Percentiles rank a stretch among this genome's conserved stretches.
Conservation (phyloP, 2,888 invertebrate genomes). For the Lycia hirtaria region DNA sequence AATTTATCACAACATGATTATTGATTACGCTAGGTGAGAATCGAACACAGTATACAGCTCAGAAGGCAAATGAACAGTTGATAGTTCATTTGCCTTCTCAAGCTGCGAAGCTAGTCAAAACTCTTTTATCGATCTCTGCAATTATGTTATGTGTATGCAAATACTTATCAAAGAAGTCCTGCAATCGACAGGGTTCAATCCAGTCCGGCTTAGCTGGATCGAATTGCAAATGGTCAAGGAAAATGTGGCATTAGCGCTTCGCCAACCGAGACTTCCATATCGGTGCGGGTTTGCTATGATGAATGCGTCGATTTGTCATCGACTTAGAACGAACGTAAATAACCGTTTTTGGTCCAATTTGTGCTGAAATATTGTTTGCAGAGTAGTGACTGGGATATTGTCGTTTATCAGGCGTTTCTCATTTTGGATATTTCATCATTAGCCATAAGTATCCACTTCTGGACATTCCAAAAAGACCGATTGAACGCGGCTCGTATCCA, state of each 20-base stretch:
- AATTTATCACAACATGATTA: too few relatives aligned
- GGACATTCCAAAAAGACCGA: too few relatives aligned
- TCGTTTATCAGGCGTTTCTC: background rate
- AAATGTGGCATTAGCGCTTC: conserved; percentile 82
- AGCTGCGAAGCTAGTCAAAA: too few relatives aligned
- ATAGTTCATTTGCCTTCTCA: background rate
- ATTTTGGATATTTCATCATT: background rate
- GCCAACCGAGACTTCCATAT: conserved; percentile 72
- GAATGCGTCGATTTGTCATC: conserved; percentile 47
- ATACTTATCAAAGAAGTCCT: conserved; percentile 6
- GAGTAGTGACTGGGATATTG: background rate
- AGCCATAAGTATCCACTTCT: too few relatives aligned
- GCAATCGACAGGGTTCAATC: conserved; percentile 55
- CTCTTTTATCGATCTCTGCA: too few relatives aligned
- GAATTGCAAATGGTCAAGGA: conserved; percentile 81
- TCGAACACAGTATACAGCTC: too few relatives aligned
- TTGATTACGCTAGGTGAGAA: too few relatives aligned
- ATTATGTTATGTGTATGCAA: background rate
- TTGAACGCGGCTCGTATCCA: too few relatives aligned
- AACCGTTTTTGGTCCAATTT: conserved; percentile 3
- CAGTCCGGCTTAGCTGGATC: conserved; percentile 76
- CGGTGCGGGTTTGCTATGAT: conserved; percentile 51
- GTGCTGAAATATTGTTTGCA: background rate
- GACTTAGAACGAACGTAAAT: conserved; percentile 14
- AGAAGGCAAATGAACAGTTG: too few relatives aligned